phyloP scores from a whole-genome alignment of 2,888 invertebrate species.

The Acrobasis repandana region DNA sequence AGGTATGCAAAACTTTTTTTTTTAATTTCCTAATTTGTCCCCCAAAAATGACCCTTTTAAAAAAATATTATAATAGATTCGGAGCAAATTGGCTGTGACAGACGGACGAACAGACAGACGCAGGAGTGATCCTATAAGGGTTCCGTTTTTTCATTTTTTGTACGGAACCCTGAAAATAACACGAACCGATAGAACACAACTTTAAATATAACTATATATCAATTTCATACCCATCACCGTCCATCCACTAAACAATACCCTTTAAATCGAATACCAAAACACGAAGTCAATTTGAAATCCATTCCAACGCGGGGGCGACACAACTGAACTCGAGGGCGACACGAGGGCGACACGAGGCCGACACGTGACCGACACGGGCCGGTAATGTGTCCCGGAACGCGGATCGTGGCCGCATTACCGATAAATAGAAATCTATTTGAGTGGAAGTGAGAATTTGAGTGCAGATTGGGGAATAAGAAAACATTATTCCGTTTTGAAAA shows the following conservation, averaged over 20 bases:
- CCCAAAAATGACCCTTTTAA: too few species aligned
- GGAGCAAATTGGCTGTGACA: too few species aligned
- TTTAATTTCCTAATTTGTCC: too few species aligned
- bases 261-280: slow-evolving; percentile 5
- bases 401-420: slow-evolving; percentile 50
- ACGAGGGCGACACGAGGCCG: slow-evolving; percentile 37
- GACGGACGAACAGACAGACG: too few species aligned
- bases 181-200: neutral
- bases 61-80: too few species aligned
- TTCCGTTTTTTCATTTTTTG: too few species aligned
- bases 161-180: too few species aligned
- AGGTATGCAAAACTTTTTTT: too few species aligned
- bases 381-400: slow-evolving; percentile 56
- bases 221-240: slow-evolving; percentile 11
- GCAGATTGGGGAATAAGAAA: neutral
- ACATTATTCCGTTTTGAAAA: neutral
- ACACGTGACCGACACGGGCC: slow-evolving; percentile 53
- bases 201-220: neutral
- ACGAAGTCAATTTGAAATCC: slow-evolving; percentile 41
- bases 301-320: slow-evolving; percentile 52
- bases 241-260: slow-evolving; percentile 2
- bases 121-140: too few species aligned
- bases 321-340: slow-evolving; percentile 29
- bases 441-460: slow-evolving; percentile 53
- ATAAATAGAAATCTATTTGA: slow-evolving; percentile 54